Percentiles rank a stretch among this genome's conserved stretches.
Evolutionary conservation across 1,140 invertebrate species (phyloP).

Genomic region (Heterodera schachtii): DNA sequence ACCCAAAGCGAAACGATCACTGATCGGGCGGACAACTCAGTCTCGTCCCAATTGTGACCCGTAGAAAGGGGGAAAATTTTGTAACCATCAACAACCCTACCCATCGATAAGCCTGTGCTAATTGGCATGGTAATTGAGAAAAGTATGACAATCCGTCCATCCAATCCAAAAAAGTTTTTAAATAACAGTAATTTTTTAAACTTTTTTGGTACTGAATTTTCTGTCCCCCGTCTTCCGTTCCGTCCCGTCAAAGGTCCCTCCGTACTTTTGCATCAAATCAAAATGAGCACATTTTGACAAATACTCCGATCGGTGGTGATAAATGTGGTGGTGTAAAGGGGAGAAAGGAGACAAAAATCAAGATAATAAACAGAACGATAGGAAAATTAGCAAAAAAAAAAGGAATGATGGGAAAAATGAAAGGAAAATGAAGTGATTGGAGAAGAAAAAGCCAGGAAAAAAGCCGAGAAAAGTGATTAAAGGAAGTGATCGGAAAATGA

Average conservation of each 20-base stretch:
- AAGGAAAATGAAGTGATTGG: too few species aligned
- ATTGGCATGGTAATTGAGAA: too few species aligned
- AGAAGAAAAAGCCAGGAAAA: too few species aligned
- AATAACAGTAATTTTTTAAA: too few species aligned
- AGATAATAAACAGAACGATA: background rate
- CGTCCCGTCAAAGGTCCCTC: background rate
- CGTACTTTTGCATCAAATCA: background rate
- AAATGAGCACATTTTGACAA: background rate
- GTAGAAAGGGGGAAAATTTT: too few species aligned
- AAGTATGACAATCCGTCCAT: too few species aligned
- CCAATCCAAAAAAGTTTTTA: too few species aligned
- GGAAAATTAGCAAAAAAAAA: background rate
- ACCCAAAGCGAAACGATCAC: background rate
- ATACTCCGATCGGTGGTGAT: background rate
- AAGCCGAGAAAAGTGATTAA: too few species aligned
- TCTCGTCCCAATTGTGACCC: too few species aligned
- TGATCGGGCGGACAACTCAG: background rate
- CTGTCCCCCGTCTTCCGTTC: background rate
- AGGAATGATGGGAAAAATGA: background rate
- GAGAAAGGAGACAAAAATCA: background rate
- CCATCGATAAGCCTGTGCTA: too few species aligned
- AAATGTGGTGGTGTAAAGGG: background rate
- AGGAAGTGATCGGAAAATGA: too few species aligned
- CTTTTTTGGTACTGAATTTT: background rate
- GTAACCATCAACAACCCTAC: too few species aligned